Evolutionary conservation across 2,888 invertebrate genomes (phyloP), one percentile per base, ranked within the genome.

Genomic region (Micoletzkya japonica): DNA sequence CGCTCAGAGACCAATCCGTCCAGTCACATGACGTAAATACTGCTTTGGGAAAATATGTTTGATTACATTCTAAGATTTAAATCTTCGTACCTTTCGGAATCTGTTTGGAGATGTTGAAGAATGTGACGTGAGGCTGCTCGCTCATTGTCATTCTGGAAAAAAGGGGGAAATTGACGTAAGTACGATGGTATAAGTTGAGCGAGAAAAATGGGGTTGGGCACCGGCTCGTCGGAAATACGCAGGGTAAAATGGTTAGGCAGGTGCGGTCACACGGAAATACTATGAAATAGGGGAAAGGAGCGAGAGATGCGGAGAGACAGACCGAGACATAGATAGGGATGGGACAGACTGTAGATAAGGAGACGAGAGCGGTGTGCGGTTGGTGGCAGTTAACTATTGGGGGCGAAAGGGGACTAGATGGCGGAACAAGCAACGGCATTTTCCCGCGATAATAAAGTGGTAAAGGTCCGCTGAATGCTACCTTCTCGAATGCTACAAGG

Each of bases 31-130:
- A n/a, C n/a, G n/a, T n/a, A n/a, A n/a, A n/a, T n/a, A n/a, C 28
- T 6, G 26, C 14, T 37, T 30, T 36, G 28, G 20, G n/a, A n/a
- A n/a, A n/a, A n/a, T n/a, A n/a, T n/a, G n/a, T 37, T 14, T 17
- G 7, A 10, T 61, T 26, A 6, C 36, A 10, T 7, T 30, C 36
- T 10, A 7, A 30, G 59, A 17, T 32, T 20, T 7, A 7, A 37
- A 28, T 24, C 28, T n/a, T 26, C n/a, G 49, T 56, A 76, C 77
- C 76, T 74, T 77, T 78, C 1, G 80, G 80, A 26, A 80, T 78
- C 63, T 75, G 74, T 67, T 80, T 80, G 57, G 74, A 71, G 30
- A 78, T 54, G 32, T 77, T 79, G 73, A 73, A 79, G 70, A 78
- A 80, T 20, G 67, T 67, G 30, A 67, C 44, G 6, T 44, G 44